These are phyloP conservation scores for Hemichromis elongatus DNA, from an alignment of 2,113 vertebrate genomes.

Conservation along the genomic window DNA sequence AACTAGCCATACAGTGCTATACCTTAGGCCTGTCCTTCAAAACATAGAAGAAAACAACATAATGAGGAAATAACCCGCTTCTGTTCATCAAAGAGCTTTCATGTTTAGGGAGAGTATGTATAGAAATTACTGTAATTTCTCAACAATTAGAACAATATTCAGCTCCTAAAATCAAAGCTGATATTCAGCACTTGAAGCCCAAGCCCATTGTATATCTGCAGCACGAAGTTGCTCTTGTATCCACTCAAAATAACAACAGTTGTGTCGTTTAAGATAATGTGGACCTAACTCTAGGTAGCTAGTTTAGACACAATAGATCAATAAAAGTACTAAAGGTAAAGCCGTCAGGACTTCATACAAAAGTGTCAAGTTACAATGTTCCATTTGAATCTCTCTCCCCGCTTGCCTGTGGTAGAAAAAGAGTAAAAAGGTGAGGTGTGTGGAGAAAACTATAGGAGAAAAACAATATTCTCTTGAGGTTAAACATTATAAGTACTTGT, in stretches of 20 bases:
- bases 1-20: neutral
- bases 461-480: neutral
- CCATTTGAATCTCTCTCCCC: neutral
- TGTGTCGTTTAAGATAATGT: neutral
- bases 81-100: neutral
- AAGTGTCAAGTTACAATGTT: conserved; percentile 13
- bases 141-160: neutral
- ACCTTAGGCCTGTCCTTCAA: conserved; percentile 9
- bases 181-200: neutral
- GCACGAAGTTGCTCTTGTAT: neutral
- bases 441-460: neutral
- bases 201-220: neutral
- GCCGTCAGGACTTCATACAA: neutral
- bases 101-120: neutral
- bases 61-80: neutral
- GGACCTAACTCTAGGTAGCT: neutral
- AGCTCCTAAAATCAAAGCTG: neutral
- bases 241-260: neutral
- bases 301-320: neutral
- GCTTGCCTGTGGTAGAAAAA: neutral
- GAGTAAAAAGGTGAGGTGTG: neutral
- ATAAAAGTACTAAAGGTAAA: neutral
- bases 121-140: neutral
- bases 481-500: neutral
- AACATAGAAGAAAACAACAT: neutral